Conservation (phyloP, 2,113 vertebrate genomes). For the Cyphomyrus discorhynchus region DNA sequence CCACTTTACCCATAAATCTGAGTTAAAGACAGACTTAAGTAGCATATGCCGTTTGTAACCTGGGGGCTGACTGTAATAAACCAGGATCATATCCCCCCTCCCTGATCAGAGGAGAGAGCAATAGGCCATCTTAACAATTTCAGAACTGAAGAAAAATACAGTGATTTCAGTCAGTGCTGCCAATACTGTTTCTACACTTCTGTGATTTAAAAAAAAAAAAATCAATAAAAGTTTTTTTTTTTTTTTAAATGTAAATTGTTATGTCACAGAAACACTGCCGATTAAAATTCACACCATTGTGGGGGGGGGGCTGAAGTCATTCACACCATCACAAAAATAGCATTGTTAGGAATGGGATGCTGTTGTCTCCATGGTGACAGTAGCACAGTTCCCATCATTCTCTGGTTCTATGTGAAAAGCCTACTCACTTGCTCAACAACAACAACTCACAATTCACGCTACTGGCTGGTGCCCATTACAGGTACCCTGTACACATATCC, state of each 20-base stretch:
- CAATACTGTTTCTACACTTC: neutral
- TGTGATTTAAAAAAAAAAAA: neutral
- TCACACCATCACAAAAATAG: slow-evolving; percentile 66
- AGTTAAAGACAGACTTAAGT: neutral
- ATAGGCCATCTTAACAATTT: neutral
- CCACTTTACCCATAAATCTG: neutral
- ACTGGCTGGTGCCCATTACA: neutral
- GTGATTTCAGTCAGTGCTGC: neutral
- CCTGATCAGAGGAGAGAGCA: neutral
- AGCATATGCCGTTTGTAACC: neutral
- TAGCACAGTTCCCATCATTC: slow-evolving; percentile 55
- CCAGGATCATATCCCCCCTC: neutral
- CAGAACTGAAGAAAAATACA: too few species aligned
- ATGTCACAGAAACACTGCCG: slow-evolving; percentile 45
- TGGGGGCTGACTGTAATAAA: neutral
- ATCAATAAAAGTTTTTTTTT: too few species aligned
- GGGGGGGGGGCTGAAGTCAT: slow-evolving; percentile 53
- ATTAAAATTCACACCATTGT: slow-evolving; percentile 39
- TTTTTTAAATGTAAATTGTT: neutral
- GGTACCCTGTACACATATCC: neutral
- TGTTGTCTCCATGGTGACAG: slow-evolving; percentile 69
- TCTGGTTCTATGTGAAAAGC: slow-evolving; percentile 55
- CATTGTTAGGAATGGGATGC: slow-evolving; percentile 63
- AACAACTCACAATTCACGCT: slow-evolving; percentile 5
- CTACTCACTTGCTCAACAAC: slow-evolving; percentile 36